Evolutionary conservation across 2,113 vertebrate genomes (phyloP).

Genomic region (Protobothrops mucrosquamatus): DNA sequence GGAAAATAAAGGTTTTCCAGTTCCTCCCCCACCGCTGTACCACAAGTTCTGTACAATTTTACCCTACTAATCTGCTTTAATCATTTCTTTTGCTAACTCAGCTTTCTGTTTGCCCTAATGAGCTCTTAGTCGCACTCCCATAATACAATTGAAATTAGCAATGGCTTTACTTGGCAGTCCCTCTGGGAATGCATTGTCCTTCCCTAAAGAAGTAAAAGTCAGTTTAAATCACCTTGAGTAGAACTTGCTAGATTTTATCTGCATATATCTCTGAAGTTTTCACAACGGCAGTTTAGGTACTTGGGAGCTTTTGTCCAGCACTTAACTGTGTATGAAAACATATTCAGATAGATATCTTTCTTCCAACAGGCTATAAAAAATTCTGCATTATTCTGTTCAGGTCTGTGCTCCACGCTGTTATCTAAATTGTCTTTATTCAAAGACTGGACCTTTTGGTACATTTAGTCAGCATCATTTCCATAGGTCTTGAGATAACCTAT

Average conservation of each 20-base stretch:
- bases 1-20: not conserved
- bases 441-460: not conserved
- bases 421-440: not conserved
- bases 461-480: not conserved
- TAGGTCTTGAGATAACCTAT: not conserved
- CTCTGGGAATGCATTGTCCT: slow-evolving; percentile 23
- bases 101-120: slow-evolving; percentile 19
- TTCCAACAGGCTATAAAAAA: not conserved
- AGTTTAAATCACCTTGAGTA: slow-evolving; percentile 21
- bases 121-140: not conserved
- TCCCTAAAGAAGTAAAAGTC: slow-evolving; percentile 11
- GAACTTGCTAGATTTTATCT: slow-evolving; percentile 23
- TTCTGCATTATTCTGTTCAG: not conserved
- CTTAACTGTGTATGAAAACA: not conserved
- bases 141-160: slow-evolving; percentile 25
- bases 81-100: slow-evolving; percentile 23
- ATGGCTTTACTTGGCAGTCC: slow-evolving; percentile 25
- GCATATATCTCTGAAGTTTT: not conserved
- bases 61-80: slow-evolving; percentile 6
- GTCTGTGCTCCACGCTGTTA: not conserved
- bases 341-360: not conserved
- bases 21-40: not conserved
- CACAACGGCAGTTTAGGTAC: not conserved
- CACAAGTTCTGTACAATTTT: not conserved
- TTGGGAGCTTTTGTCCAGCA: not conserved